A percentile compares a stretch with the other conserved stretches of the same genome.
Evolutionary conservation across 2,888 invertebrate genomes (phyloP).

Genomic region (Morpho deidamia): DNA sequence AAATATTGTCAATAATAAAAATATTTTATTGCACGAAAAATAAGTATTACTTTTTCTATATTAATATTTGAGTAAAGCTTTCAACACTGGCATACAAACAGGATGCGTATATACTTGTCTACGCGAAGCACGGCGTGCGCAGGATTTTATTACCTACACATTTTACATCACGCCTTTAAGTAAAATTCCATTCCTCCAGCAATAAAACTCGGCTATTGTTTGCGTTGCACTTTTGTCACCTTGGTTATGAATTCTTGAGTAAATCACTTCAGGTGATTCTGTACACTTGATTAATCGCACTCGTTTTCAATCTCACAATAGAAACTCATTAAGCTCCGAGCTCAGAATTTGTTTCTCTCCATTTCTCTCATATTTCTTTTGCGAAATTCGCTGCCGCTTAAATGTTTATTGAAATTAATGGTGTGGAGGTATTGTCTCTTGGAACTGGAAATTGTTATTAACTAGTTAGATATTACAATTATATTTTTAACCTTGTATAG

Average conservation of each 20-base stretch:
- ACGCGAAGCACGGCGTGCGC: slow-evolving; percentile 19
- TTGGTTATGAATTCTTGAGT: slow-evolving; percentile 2
- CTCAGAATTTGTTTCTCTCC: slow-evolving; percentile 6
- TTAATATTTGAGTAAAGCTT: slow-evolving; percentile 3
- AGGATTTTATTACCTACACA: slow-evolving; percentile 27
- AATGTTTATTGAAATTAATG: slow-evolving; percentile 1
- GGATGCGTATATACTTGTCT: slow-evolving; percentile 21
- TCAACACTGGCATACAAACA: slow-evolving; percentile 15
- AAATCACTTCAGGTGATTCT: slow-evolving; percentile 13
- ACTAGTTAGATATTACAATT: neutral
- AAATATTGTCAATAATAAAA: no score
- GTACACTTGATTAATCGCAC: slow-evolving; percentile 19
- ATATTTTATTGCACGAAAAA: no score
- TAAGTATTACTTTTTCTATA: no score
- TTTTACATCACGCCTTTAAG: slow-evolving; percentile 22
- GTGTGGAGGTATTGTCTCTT: neutral
- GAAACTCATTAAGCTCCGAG: slow-evolving; percentile 20
- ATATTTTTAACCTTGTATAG: neutral
- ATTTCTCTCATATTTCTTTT: slow-evolving; percentile 15
- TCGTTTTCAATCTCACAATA: slow-evolving; percentile 18
- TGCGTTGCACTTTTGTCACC: slow-evolving; percentile 7
- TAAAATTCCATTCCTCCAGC: slow-evolving; percentile 21
- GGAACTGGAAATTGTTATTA: neutral
- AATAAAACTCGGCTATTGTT: slow-evolving; percentile 21
- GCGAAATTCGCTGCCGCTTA: slow-evolving; percentile 1